Evolutionary conservation across 1,140 invertebrate genomes (phyloP).

Genomic region (Neuroterus valhalla): DNA sequence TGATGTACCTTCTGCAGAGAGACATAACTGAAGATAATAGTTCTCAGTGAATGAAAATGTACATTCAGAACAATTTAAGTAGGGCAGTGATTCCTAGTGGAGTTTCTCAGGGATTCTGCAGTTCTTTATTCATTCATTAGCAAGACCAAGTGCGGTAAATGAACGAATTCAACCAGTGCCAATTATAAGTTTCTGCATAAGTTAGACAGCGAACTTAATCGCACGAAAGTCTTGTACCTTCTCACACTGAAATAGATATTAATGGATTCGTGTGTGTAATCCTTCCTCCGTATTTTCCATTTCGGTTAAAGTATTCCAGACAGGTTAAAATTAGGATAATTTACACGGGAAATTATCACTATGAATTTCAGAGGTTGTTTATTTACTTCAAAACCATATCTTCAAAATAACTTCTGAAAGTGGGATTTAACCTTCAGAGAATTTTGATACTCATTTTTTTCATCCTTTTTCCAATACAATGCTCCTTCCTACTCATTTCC

Average conservation of each 20-base stretch:
- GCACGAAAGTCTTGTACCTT: slow-evolving; percentile 19
- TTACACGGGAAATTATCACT: too few relatives aligned
- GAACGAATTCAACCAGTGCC: slow-evolving; percentile 29
- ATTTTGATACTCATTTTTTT: too few relatives aligned
- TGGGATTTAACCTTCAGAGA: too few relatives aligned
- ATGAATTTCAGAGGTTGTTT: too few relatives aligned
- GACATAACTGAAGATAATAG: not conserved
- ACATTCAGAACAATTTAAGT: not conserved
- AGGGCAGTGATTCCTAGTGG: slow-evolving; percentile 1
- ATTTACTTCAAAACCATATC: too few relatives aligned
- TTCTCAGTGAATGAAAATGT: not conserved
- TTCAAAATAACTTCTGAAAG: too few relatives aligned
- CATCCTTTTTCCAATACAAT: too few relatives aligned
- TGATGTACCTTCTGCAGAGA: too few relatives aligned
- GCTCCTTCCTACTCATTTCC: too few relatives aligned
- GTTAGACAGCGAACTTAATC: slow-evolving; percentile 21
- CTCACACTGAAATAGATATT: slow-evolving; percentile 24
- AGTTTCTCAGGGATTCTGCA: slow-evolving; percentile 3
- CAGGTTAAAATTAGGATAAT: too few relatives aligned
- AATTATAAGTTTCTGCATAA: slow-evolving; percentile 30
- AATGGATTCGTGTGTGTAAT: slow-evolving; percentile 22
- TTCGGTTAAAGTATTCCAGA: not conserved
- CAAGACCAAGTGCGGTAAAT: slow-evolving; percentile 28
- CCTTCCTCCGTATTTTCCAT: slow-evolving; percentile 8
- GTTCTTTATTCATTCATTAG: slow-evolving; percentile 30